A percentile compares a stretch with the other conserved stretches of the same genome.
Conservation (phyloP, 2,888 invertebrate species). For the Ephialtes manifestator region DNA sequence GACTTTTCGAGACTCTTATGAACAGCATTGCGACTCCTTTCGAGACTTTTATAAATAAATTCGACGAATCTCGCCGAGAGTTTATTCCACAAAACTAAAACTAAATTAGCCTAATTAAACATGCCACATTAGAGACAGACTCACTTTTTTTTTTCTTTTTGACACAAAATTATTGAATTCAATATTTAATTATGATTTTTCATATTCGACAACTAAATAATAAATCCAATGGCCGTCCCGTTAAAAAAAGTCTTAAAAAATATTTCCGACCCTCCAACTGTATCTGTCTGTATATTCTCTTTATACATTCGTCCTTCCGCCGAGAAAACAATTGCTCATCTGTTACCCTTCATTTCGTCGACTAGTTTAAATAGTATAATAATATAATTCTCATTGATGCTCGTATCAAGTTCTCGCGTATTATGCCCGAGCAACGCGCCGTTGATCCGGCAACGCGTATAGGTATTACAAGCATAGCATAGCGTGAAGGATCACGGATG, state of each 20-base stretch:
- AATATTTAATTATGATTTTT: too few species aligned
- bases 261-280: conserved; percentile 6
- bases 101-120: too few species aligned
- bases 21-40: too few species aligned
- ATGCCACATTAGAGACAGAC: too few species aligned
- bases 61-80: too few species aligned
- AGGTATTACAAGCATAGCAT: conserved; percentile 51
- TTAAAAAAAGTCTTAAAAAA: background rate
- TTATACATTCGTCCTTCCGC: background rate
- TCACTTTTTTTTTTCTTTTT: too few species aligned
- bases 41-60: too few species aligned
- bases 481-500: conserved; percentile 69
- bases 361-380: conserved; percentile 36
- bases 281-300: conserved; percentile 17
- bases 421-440: conserved; percentile 44
- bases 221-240: too few species aligned
- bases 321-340: conserved; percentile 25
- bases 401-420: conserved; percentile 58
- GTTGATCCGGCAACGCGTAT: conserved; percentile 32
- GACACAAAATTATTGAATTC: too few species aligned
- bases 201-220: too few species aligned
- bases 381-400: conserved; percentile 61
- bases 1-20: too few species aligned
- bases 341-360: conserved; percentile 8
- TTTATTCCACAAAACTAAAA: too few species aligned